phyloP scores from a whole-genome alignment of 2,797 vertebrate genomes.

The Simalia tracyae region DNA sequence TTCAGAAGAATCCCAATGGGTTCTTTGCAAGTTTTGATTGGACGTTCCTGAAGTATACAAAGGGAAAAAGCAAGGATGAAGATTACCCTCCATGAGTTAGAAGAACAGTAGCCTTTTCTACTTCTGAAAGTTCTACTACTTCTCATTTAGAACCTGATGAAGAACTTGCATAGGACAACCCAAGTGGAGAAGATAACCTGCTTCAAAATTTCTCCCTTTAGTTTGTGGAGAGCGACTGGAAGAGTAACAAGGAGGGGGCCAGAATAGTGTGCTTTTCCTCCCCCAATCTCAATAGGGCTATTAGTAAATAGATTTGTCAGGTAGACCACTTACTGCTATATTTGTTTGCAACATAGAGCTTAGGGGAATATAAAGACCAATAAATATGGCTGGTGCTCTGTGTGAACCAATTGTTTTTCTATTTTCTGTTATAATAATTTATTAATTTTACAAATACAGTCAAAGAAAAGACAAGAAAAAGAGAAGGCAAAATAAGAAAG shows the following conservation, averaged over 20 bases:
- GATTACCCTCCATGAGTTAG: neutral
- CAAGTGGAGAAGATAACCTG: neutral
- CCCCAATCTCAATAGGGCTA: neutral
- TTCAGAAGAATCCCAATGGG: neutral
- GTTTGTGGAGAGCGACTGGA: neutral
- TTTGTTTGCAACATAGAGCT: neutral
- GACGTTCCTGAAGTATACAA: neutral
- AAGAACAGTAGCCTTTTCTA: neutral
- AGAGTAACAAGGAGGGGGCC: neutral
- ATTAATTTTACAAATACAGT: neutral
- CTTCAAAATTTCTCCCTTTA: neutral
- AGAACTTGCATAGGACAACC: neutral
- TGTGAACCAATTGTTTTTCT: neutral
- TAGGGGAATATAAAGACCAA: neutral
- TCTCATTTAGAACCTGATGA: neutral
- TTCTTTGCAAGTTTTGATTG: neutral
- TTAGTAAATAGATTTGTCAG: neutral
- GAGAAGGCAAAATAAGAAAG: neutral
- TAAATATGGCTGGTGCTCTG: neutral
- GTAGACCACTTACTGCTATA: neutral
- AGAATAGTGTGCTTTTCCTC: neutral
- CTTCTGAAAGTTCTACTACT: neutral
- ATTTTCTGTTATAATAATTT: neutral
- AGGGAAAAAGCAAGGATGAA: neutral
- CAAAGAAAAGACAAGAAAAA: neutral